phyloP scores from a whole-genome alignment of 2,797 vertebrate genomes.

The Rhinatrema bivittatum region DNA sequence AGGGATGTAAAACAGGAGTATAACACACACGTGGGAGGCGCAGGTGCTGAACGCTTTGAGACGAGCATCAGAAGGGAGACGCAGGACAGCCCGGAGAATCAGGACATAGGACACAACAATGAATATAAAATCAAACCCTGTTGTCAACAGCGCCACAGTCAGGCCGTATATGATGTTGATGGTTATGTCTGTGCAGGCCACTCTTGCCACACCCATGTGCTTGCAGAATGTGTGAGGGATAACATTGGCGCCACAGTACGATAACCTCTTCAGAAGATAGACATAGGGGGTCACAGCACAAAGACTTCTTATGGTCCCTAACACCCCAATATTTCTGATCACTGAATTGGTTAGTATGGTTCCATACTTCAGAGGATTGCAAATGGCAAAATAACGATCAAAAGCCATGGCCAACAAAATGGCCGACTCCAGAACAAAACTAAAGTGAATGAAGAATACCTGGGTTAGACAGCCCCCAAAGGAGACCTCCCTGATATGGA shows the following conservation, averaged over 20 bases:
- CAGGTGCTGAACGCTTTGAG: slow-evolving; percentile 29
- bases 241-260: slow-evolving; percentile 18
- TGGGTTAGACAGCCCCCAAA: slow-evolving; percentile 33
- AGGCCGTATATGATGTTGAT: slow-evolving; percentile 31
- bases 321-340: slow-evolving; percentile 26
- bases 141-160: slow-evolving; percentile 20
- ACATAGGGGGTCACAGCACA: slow-evolving; percentile 26
- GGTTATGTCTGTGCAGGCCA: slow-evolving; percentile 23
- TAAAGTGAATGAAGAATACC: slow-evolving; percentile 26
- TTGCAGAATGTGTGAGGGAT: slow-evolving; percentile 20
- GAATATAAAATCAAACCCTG: slow-evolving; percentile 28
- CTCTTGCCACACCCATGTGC: slow-evolving; percentile 30
- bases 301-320: slow-evolving; percentile 5
- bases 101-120: slow-evolving; percentile 14
- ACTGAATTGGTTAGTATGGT: slow-evolving; percentile 11
- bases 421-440: slow-evolving; percentile 26
- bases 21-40: slow-evolving; percentile 32
- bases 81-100: slow-evolving; percentile 17
- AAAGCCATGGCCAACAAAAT: slow-evolving; percentile 34
- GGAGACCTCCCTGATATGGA: slow-evolving; percentile 15
- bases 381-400: slow-evolving; percentile 28
- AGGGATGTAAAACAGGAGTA: slow-evolving; percentile 23
- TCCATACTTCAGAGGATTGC: slow-evolving; percentile 17
- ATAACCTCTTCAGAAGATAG: slow-evolving; percentile 20
- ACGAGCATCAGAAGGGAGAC: slow-evolving; percentile 21